Conservation (phyloP, 2,888 invertebrate genomes). For the Ophonus ardosiacus region DNA sequence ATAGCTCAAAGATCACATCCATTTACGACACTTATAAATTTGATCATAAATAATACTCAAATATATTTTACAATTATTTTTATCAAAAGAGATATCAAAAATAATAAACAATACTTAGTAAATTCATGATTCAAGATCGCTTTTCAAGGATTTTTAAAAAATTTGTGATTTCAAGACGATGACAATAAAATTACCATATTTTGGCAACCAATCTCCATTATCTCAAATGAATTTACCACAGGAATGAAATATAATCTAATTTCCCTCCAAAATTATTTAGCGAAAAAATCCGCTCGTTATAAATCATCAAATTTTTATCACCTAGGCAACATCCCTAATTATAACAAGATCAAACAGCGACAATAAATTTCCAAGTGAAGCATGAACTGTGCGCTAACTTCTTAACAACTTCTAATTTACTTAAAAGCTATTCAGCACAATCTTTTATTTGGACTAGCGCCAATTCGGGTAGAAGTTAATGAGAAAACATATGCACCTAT, state of each 20-base stretch:
- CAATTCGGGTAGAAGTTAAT: constrained; percentile 53
- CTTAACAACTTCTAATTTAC: constrained; percentile 53
- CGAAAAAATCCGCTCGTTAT: constrained; percentile 3
- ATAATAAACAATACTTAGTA: neutral
- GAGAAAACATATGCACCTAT: constrained; percentile 56
- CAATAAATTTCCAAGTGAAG: neutral
- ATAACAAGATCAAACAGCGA: constrained; percentile 14
- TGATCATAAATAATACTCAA: neutral
- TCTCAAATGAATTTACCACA: neutral
- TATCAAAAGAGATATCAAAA: neutral
- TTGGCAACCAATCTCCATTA: neutral
- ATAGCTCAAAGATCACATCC: neutral
- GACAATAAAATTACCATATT: too few species aligned
- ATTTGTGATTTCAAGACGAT: too few species aligned
- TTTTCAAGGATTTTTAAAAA: neutral
- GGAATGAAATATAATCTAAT: neutral
- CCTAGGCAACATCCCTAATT: constrained; percentile 31
- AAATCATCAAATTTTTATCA: neutral
- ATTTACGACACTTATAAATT: neutral
- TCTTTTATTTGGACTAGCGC: constrained; percentile 51
- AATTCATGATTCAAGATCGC: neutral
- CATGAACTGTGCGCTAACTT: constrained; percentile 46
- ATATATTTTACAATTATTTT: neutral
- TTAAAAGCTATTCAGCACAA: constrained; percentile 55
- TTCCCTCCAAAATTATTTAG: neutral